Conservation (phyloP, 2,113 vertebrate species). For the Amphiprion ocellaris region DNA sequence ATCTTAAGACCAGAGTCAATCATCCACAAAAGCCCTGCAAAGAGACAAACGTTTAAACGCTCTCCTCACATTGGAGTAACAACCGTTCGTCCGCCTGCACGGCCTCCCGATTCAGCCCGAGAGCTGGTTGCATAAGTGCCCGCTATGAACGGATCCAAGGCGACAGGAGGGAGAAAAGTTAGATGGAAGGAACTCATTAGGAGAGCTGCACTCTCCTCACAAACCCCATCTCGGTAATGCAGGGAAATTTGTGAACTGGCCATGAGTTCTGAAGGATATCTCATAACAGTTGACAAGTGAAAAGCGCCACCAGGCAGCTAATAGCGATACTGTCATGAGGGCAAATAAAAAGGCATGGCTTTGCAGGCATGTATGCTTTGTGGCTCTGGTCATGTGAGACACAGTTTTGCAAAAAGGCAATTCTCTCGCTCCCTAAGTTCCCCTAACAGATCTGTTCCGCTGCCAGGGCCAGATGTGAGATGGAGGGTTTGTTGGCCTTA, state of each 20-base stretch:
- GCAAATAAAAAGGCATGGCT: slow-evolving; percentile 77
- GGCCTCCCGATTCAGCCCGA: slow-evolving; percentile 46
- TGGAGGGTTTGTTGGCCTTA: slow-evolving; percentile 25
- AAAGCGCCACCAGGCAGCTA: slow-evolving; percentile 71
- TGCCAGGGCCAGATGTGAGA: slow-evolving; percentile 68
- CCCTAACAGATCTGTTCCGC: slow-evolving; percentile 31
- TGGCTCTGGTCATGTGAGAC: slow-evolving; percentile 63
- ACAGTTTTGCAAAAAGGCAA: slow-evolving; percentile 44
- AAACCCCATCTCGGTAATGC: slow-evolving; percentile 50
- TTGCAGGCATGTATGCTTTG: slow-evolving; percentile 59
- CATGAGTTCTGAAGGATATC: slow-evolving; percentile 70
- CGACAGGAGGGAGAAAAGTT: slow-evolving; percentile 71
- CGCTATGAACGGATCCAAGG: slow-evolving; percentile 65
- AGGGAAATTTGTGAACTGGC: slow-evolving; percentile 67
- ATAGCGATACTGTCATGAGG: slow-evolving; percentile 72
- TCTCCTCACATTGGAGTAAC: slow-evolving; percentile 73
- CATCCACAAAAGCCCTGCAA: slow-evolving; percentile 57
- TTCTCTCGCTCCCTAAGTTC: slow-evolving; percentile 45
- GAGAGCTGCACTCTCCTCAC: slow-evolving; percentile 44
- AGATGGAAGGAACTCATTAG: slow-evolving; percentile 74
- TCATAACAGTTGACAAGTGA: slow-evolving; percentile 67
- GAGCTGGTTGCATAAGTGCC: slow-evolving; percentile 55
- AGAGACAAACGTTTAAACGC: slow-evolving; percentile 73
- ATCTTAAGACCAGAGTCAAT: slow-evolving; percentile 62
- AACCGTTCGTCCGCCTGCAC: slow-evolving; percentile 42